A percentile compares a stretch with the other conserved stretches of the same genome.
Evolutionary conservation across 1,140 invertebrate genomes (phyloP).

Genomic region (Drosophila arawakana): DNA sequence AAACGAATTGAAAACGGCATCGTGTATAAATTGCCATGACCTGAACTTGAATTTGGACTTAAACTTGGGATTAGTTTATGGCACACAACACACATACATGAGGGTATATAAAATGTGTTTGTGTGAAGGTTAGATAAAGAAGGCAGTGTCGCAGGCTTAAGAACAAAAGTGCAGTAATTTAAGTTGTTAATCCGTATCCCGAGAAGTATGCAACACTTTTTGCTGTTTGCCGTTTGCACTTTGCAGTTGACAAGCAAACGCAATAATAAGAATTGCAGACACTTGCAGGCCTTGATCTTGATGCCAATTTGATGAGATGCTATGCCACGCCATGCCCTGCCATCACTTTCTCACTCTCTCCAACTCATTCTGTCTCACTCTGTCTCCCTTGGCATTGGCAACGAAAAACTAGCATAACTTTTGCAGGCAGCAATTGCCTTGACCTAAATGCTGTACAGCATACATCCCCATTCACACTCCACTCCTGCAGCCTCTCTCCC

Average conservation of each 20-base stretch:
- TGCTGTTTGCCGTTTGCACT: conserved; percentile 24
- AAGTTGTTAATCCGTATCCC: conserved; percentile 42
- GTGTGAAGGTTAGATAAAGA: not conserved
- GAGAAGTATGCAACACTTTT: conserved; percentile 47
- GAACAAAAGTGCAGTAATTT: conserved; percentile 41
- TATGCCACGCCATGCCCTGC: not conserved
- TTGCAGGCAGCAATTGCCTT: conserved; percentile 54
- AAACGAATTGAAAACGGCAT: conserved; percentile 53
- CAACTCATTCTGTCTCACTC: not conserved
- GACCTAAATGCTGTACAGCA: conserved; percentile 61
- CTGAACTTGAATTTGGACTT: conserved; percentile 46
- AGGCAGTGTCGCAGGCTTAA: not conserved
- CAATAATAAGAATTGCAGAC: conserved; percentile 45
- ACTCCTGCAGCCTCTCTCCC: not conserved
- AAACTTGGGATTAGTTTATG: conserved; percentile 11
- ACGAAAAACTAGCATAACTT: conserved; percentile 30
- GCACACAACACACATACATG: no score
- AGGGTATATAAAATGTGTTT: not conserved
- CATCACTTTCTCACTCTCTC: not conserved
- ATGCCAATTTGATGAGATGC: conserved; percentile 63
- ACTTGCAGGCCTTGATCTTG: conserved; percentile 68
- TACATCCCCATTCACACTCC: not conserved
- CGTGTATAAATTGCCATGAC: conserved; percentile 43
- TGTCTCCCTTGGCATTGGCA: conserved; percentile 36
- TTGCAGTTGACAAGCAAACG: conserved; percentile 37